Evolutionary conservation across 2,113 vertebrate genomes (phyloP).

Genomic region (Parotia lawesii): DNA sequence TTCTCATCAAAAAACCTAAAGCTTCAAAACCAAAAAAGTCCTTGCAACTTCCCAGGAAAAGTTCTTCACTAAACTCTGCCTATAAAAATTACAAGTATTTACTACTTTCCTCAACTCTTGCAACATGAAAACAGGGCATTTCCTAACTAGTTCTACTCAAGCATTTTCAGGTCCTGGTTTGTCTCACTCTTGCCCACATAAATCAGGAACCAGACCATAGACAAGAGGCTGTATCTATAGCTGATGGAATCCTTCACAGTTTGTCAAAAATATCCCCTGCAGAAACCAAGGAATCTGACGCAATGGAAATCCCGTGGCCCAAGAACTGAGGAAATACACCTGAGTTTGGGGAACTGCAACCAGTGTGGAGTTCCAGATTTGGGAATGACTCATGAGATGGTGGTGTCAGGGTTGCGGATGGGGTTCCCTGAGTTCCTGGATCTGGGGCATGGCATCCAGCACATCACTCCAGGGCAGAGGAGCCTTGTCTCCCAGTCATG

Average conservation of each 20-base stretch:
- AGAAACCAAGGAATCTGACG: neutral
- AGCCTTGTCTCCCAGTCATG: neutral
- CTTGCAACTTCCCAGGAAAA: neutral
- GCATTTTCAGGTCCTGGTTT: neutral
- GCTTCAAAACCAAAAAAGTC: neutral
- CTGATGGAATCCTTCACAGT: neutral
- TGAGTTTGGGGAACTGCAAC: neutral
- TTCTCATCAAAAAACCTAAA: neutral
- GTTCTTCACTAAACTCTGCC: neutral
- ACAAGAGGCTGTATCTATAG: neutral
- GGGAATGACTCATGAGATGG: neutral
- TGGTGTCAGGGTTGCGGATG: neutral
- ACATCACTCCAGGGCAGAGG: neutral
- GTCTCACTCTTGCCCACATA: neutral
- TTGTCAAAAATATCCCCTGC: neutral
- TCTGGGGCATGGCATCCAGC: neutral
- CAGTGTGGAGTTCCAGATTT: neutral
- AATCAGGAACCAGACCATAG: neutral
- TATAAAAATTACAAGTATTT: neutral
- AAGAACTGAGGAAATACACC: neutral
- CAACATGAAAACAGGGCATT: neutral
- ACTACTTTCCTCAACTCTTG: neutral
- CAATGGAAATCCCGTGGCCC: rapidly evolving
- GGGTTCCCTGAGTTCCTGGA: neutral
- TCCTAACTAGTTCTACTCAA: neutral